Base-by-base conservation (phyloP, 2,797 vertebrate species). In the Champsocephalus esox region DNA sequence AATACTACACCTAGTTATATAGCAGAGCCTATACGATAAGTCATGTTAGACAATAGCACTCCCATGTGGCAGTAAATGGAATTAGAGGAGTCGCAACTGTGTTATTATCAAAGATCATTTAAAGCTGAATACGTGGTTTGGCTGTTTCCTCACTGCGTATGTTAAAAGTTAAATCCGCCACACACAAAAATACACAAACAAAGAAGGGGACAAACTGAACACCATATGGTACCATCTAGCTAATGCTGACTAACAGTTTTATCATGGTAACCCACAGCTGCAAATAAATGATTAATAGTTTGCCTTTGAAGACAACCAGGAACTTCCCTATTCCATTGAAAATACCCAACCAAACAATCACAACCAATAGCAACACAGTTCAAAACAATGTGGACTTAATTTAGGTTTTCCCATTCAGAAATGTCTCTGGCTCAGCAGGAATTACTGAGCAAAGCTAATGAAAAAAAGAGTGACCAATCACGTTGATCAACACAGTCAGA, bases 41-140 rank as follows among this genome's bases (percentile, higher is more conserved):
- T 80, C 11, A 19, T 68, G 44, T 72, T 50, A 81, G 76, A 63
- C 88, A 87, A 93, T 16, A 91, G 91, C 91, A 67, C 92, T 52
- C 73, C 72, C 90, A 66, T 46, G 88, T 93, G 93, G 93, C 54
- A 46, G 52, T 16, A 49, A 51, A 12, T 13, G 46, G 49, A 85
- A 83, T 19, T 87, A 65, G 34, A 45, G 9, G 38, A 5, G 12
- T 19, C 8, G 56, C 73, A 73, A 56, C 5, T 12, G 21, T 57
- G 16, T 24, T 70, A 50, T 38, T 76, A 57, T 66, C 24, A n/a
- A 56, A 69, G 24, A 44, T 73, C 54, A 70, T 44, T 54, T 11
- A 83, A 78, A 56, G 3, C 34, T 43, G 24, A 80, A 64, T 62
- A 70, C 55, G 70, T 68, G 77, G 61, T 72, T 73, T 77, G 70